Evolutionary conservation across 1,140 invertebrate species (phyloP), one percentile per base, ranked within the genome.

Genomic region (Conus betulinus): DNA sequence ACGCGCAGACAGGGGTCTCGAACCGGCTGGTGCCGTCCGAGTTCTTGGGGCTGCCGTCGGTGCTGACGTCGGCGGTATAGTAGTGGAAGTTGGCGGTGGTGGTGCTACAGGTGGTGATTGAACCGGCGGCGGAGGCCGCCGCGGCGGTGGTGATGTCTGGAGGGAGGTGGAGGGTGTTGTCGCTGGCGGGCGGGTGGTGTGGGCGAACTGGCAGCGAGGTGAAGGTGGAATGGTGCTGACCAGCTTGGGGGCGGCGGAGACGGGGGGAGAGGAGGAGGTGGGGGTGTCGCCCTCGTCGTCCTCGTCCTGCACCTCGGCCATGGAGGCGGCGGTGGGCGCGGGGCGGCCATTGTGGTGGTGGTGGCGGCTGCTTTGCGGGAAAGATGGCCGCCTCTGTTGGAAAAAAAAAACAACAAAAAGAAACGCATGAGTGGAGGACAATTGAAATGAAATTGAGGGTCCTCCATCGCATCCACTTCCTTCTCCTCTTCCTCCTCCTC

Each of bases 371-470:
- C 87, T 89, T 8, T 90, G 87, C 10, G 89, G 90, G 51, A 89
- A 88, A 11, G 89, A 90, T 3, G 89, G 91, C 52, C 90, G 88
- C 57, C 90, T 84, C 90, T 91, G n/a, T n/a, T n/a, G n/a, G n/a
- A 82, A 87, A 89, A 63, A n/a, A 81, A 86, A 25, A 63, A 63
- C 10, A 20, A 63, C 11, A 63, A 63, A 63, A 63, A 63, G 60
- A 4, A 63, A 63, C 10, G 60, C 10, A 63, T 13, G 60, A 63
- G 17, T 13, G 60, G 17, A 63, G 4, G 60, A 63, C 10, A 63
- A 20, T 39, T 25, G 87, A 57, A 51, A 3, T 23, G 23, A 23
- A 11, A n/a, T n/a, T 27, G 13, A 20, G 7, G 15, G 51, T 5
- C 23, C 5, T n/a, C n/a, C n/a, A n/a, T n/a, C n/a, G n/a, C n/a